Base-by-base conservation (phyloP, 2,888 invertebrate genomes). In the Drosophila atroscutellata region DNA sequence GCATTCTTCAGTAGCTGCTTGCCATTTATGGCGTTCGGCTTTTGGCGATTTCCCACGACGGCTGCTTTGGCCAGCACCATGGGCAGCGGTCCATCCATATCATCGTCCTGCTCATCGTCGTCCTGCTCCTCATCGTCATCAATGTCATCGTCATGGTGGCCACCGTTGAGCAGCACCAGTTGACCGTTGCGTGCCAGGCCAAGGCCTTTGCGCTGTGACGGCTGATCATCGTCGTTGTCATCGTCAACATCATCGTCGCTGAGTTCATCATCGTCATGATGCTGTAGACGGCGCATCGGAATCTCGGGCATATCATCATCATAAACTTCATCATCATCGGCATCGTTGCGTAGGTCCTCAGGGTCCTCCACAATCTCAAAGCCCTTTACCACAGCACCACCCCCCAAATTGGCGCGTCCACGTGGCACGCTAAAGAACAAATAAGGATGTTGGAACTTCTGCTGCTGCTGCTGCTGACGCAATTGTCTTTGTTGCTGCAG, bases 371-470 rank as follows among this genome's bases (percentile, higher is more conserved):
- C 66, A n/a, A 90, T 69, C 60, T 85, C 85, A 24, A 88, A 90
- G 28, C 87, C 91, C 28, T 90, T 80, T 8, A 90, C 74, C 8
- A 89, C 73, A 1, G 86, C 71, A 9, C 88, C 24, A 15, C 24
- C 45, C 24, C 8, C 90, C 24, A 81, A 89, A 59, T 80, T 85
- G 28, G 87, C 76, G 0, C 90, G 89, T 5, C 81, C 81, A 13
- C 83, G 83, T 24, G 91, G 90, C 39, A 84, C 81, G n/a, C 83
- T 86, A 3, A 92, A 60, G 58, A 91, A 91, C 6, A 92, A 73
- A 52, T 91, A 91, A 5, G 92, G 92, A 69, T 90, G 91, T 45
- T 86, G 90, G 57, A 54, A 72, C 47, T 56, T 52, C 20, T 54
- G 65, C 61, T 64, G 58, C 34, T 70, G 67, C 52, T 72, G 56